Evolutionary conservation across 1,140 invertebrate genomes (phyloP), one percentile per base, ranked within the genome.

Genomic region (Pseudomyrmex flavicornis): DNA sequence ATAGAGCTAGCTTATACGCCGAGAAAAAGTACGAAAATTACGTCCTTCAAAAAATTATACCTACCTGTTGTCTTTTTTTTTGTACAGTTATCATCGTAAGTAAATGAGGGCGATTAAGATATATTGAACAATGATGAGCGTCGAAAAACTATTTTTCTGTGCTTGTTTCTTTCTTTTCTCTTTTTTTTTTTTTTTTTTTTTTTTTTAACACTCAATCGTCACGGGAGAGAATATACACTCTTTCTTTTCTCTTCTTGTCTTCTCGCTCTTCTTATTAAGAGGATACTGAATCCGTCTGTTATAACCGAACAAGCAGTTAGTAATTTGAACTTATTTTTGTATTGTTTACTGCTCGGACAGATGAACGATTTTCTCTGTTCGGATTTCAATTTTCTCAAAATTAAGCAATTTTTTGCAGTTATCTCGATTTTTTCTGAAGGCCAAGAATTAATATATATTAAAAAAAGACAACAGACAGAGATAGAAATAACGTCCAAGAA

Each of bases 21-120:
- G 59, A 79, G 56, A 65, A 84, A 35, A 75, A 70, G 63, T 63
- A 87, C 26, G 79, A 82, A 82, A 82, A 35, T 82, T 82, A 75
- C 58, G n/a, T 87, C 50, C 46, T 59, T 17, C 26, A 83, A 75
- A 75, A 75, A n/a, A 65, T 62, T 84, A 88, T 26, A 66, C 58
- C 74, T 88, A 87, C 46, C 61, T 79, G 52, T 66, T 8, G 10
- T 35, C 3, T 65, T 65, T 56, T 15, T 52, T 68, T 88, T 88
- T 88, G 85, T 88, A 88, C 86, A 88, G 17, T 84, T 74, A 46
- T 65, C 65, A 12, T 82, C 35, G 54, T 74, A 82, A 75, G 15
- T 63, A 65, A 82, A 82, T 82, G 48, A 0, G 35, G 35, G 15
- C 12, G 79, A 15, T 74, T 46, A 58, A 46, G 56, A 12, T 35